phyloP scores from a whole-genome alignment of 2,797 vertebrate genomes.

The Eremophila alpestris region DNA sequence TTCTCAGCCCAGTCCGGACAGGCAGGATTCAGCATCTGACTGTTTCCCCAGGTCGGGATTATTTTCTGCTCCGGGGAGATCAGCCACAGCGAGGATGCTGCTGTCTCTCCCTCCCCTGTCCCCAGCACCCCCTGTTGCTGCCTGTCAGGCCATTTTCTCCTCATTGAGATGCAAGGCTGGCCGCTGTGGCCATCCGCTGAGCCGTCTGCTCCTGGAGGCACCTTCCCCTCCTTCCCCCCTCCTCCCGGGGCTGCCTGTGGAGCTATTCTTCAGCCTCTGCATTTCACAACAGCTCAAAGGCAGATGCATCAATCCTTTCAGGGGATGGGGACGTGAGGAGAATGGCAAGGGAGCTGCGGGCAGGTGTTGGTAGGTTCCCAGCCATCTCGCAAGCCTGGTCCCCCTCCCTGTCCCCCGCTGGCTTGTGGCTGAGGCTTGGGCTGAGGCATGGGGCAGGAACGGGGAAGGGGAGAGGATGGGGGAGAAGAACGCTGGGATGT shows the following conservation, averaged over 20 bases:
- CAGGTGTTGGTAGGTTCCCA: conserved; percentile 52
- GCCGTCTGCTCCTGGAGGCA: conserved; percentile 59
- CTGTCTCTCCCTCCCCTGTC: neutral
- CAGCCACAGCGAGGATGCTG: neutral
- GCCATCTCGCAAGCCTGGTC: neutral
- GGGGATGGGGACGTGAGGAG: conserved; percentile 63
- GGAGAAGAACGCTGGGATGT: neutral
- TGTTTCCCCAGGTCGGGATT: neutral
- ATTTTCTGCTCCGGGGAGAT: neutral
- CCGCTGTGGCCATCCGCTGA: conserved; percentile 26
- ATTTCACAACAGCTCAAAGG: conserved; percentile 70
- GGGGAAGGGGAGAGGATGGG: neutral
- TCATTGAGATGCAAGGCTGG: conserved; percentile 70
- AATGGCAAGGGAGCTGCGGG: conserved; percentile 48
- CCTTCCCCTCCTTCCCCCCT: conserved; percentile 51
- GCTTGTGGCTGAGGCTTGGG: neutral
- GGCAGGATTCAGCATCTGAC: neutral
- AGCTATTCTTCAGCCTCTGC: conserved; percentile 69
- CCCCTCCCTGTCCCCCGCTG: neutral
- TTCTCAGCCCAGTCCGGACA: neutral
- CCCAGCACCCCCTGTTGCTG: neutral
- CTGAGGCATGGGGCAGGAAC: neutral
- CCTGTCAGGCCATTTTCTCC: neutral
- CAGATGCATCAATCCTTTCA: conserved; percentile 75
- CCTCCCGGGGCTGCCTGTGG: conserved; percentile 60